Percentiles rank a stretch among this genome's conserved stretches.
These are phyloP conservation scores for Cephus nigrinus DNA, from an alignment of 2,888 invertebrate genomes.

Conservation along the genomic window DNA sequence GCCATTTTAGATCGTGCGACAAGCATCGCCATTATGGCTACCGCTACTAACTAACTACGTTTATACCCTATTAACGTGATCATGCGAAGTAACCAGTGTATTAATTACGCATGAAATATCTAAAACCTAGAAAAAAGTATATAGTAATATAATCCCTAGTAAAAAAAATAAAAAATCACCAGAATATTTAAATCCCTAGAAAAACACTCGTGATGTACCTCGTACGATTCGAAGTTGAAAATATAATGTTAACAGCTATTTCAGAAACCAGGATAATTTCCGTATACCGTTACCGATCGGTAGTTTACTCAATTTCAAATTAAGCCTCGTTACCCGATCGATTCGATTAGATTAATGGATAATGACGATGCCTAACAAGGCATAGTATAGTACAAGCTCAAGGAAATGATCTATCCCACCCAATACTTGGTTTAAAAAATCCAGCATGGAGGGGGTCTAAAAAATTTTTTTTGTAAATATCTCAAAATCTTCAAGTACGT, in stretches of 20 bases:
- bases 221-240: not conserved
- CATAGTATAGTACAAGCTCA: not conserved
- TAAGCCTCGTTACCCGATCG: constrained; percentile 47
- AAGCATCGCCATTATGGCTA: not conserved
- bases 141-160: not conserved
- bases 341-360: constrained; percentile 47
- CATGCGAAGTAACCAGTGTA: not conserved
- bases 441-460: too few relatives aligned
- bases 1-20: not conserved
- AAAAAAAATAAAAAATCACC: not conserved
- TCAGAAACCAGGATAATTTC: constrained; percentile 39
- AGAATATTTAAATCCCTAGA: not conserved
- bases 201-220: not conserved
- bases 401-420: not conserved
- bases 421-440: too few relatives aligned
- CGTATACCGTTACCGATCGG: constrained; percentile 47
- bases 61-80: not conserved
- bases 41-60: not conserved
- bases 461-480: not conserved
- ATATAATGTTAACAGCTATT: constrained; percentile 36
- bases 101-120: not conserved
- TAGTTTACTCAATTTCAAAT: constrained; percentile 34
- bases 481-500: not conserved
- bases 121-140: not conserved
- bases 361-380: constrained; percentile 39